Percentiles rank a stretch among this genome's conserved stretches.
These are phyloP conservation scores for Sinhomidia bicolor DNA, from an alignment of 2,888 invertebrate species.

Conservation along the genomic window DNA sequence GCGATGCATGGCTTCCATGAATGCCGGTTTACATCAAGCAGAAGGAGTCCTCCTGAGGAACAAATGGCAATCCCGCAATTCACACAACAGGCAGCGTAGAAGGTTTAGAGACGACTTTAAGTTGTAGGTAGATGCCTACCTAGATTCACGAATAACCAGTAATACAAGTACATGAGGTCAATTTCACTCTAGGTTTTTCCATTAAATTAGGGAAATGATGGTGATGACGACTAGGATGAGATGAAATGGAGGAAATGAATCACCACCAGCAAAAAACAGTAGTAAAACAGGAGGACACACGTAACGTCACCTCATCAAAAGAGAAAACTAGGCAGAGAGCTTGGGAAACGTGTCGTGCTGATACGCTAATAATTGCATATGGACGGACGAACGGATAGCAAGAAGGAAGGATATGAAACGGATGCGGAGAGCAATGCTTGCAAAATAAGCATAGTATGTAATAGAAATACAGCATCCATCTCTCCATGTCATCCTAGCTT, in stretches of 20 bases:
- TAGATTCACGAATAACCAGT: not conserved
- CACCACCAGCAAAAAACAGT: not conserved
- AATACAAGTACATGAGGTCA: not conserved
- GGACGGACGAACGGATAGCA: not conserved
- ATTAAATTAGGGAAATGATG: conserved; percentile 34
- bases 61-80: too few relatives aligned
- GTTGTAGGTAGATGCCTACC: not conserved
- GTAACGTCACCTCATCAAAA: not conserved
- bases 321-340: not conserved
- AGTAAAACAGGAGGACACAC: not conserved
- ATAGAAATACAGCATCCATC: not conserved
- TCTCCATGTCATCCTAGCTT: not conserved
- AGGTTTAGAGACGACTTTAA: too few relatives aligned
- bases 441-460: not conserved
- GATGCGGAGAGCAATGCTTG: not conserved
- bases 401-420: not conserved
- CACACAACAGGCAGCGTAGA: too few relatives aligned
- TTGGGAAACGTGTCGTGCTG: not conserved
- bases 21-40: too few relatives aligned
- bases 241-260: not conserved
- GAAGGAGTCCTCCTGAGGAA: too few relatives aligned
- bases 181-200: conserved; percentile 35
- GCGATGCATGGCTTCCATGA: too few relatives aligned
- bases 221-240: not conserved
- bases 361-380: conserved; percentile 23